Base-by-base conservation (phyloP, 2,797 vertebrate species). In the Acanthiza pusilla region DNA sequence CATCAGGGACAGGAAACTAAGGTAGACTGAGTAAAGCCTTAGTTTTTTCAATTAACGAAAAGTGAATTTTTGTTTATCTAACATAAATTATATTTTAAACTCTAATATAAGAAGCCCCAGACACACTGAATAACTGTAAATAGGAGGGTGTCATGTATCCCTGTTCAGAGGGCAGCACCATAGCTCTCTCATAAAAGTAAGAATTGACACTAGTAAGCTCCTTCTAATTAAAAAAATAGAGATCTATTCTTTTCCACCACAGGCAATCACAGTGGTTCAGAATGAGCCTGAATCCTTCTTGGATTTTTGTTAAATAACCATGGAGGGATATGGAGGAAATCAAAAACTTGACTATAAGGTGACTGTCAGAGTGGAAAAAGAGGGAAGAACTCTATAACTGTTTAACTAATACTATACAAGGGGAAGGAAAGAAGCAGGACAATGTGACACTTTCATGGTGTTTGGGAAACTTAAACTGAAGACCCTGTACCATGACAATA, bases 81-180 rank as follows among this genome's bases (percentile, higher is more conserved):
- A 43, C 5, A 70, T 13, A 83, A 68, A 29, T 14, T 47, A 0
- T 23, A 57, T 45, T 81, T 48, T 6, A 38, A 74, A 47, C 22
- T 72, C 7, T n/a, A 80, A 23, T 3, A 17, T 42, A 47, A 50
- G 42, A 74, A 74, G 10, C 2, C 8, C 9, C 26, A 77, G 15
- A 45, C 6, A 5, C 16, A 58, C 9, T n/a, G 34, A 18, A 34
- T 58, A 70, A 13, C 9, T 61, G 38, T 27, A 76, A 62, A 88
- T 14, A 62, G 7, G 36, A 48, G 5, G 0, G 3, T 40, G 9
- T 53, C n/a, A 16, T 8, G 1, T 14, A 29, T 25, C 18, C 7
- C 15, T 61, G 34, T 29, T 50, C 34, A 77, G 47, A 81, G 23
- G 75, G 2, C 19, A 92, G 3, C 10, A 50, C 11, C 25, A 72